Evolutionary conservation across 2,888 invertebrate genomes (phyloP).

Genomic region (Lithosia quadra): DNA sequence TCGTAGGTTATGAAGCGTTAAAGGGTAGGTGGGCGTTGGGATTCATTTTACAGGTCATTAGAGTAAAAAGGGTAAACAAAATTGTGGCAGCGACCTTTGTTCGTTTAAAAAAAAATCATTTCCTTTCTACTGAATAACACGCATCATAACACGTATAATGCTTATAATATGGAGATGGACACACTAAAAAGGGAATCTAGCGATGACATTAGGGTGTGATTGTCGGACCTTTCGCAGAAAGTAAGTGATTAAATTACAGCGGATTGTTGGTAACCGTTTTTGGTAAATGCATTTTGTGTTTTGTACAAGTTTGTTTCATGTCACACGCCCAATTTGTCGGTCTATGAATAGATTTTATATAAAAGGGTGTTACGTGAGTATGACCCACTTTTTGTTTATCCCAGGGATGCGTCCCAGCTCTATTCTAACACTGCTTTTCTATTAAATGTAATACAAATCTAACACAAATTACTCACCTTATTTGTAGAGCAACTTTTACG

Average conservation of each 20-base stretch:
- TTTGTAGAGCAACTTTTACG: neutral
- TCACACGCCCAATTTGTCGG: constrained; percentile 5
- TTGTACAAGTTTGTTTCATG: constrained; percentile 13
- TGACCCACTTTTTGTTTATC: constrained; percentile 14
- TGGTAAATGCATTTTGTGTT: constrained; percentile 14
- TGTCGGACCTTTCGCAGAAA: constrained; percentile 11
- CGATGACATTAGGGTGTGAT: constrained; percentile 17
- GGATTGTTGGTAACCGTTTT: constrained; percentile 3
- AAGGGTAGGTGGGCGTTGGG: constrained; percentile 63
- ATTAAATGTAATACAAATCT: neutral
- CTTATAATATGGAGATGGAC: constrained; percentile 24
- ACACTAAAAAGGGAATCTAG: constrained; percentile 20
- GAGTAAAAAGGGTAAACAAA: constrained; percentile 75
- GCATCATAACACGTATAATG: constrained; percentile 40
- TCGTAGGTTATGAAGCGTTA: constrained; percentile 66
- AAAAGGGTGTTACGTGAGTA: constrained; percentile 10
- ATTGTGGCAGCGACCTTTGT: constrained; percentile 60
- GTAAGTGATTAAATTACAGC: constrained; percentile 18
- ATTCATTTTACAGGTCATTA: constrained; percentile 81
- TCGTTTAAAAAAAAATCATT: constrained; percentile 51
- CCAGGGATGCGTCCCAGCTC: neutral
- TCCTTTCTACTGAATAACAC: constrained; percentile 45
- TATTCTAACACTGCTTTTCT: neutral
- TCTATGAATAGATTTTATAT: constrained; percentile 13
- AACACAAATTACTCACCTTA: neutral